Evolutionary conservation across 2,113 vertebrate species (phyloP).

Genomic region (Elephantulus edwardii): DNA sequence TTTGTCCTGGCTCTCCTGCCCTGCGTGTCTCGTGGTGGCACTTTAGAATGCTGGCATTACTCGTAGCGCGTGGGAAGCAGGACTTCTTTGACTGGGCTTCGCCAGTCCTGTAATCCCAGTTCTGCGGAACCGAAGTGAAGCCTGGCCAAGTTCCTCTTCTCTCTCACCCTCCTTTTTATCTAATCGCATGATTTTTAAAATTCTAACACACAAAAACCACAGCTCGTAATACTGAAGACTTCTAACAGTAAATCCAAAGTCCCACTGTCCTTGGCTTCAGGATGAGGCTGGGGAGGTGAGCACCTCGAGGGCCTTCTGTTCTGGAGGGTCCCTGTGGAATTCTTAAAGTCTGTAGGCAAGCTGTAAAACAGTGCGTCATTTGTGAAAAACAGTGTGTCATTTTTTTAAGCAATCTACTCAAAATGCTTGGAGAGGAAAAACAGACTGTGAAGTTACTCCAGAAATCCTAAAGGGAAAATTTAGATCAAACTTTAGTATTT

Average conservation of each 20-base stretch:
- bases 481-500: constrained; percentile 19
- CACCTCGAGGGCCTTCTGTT: too few relatives aligned
- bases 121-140: constrained; percentile 39
- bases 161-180: not conserved
- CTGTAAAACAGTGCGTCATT: too few relatives aligned
- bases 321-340: too few relatives aligned
- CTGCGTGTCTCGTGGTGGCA: not conserved
- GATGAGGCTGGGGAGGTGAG: not conserved
- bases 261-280: not conserved
- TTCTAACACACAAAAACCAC: too few relatives aligned
- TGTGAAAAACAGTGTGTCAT: too few relatives aligned
- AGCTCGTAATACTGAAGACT: not conserved
- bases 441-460: not conserved
- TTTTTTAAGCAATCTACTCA: too few relatives aligned
- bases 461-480: constrained; percentile 37
- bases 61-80: too few relatives aligned
- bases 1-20: constrained; percentile 37
- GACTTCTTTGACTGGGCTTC: not conserved
- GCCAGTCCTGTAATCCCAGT: not conserved
- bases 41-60: not conserved
- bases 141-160: not conserved
- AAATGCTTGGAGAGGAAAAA: constrained; percentile 32
- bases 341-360: too few relatives aligned
- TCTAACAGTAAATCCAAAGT: constrained; percentile 9
- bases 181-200: constrained; percentile 58